phyloP scores from a whole-genome alignment of 2,888 invertebrate species.

The Venusia cambrica region DNA sequence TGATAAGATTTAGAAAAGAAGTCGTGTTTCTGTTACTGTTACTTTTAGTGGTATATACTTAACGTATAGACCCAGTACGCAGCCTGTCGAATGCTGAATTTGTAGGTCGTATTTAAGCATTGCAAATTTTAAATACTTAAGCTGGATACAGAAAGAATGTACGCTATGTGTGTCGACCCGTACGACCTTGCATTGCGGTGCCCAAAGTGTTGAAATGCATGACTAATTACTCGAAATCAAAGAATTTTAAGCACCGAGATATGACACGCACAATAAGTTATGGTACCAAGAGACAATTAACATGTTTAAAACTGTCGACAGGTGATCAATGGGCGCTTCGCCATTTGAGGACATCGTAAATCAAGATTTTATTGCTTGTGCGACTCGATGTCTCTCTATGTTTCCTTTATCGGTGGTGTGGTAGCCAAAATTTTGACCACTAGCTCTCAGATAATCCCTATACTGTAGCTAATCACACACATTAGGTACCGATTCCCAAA shows the following conservation, averaged over 20 bases:
- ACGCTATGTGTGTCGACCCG: slow-evolving; percentile 35
- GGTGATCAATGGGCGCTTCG: slow-evolving; percentile 12
- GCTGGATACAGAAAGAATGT: slow-evolving; percentile 34
- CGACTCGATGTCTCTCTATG: too few species aligned
- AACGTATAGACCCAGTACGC: slow-evolving; percentile 34
- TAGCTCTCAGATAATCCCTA: too few species aligned
- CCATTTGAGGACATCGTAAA: slow-evolving; percentile 11
- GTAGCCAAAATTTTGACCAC: too few species aligned
- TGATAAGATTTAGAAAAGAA: too few species aligned
- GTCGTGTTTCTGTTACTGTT: too few species aligned
- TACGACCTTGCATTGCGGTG: slow-evolving; percentile 36
- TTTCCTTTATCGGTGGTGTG: too few species aligned
- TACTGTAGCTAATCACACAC: too few species aligned
- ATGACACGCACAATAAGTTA: slow-evolving; percentile 26
- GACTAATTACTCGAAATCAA: slow-evolving; percentile 23
- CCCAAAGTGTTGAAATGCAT: slow-evolving; percentile 32
- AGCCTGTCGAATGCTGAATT: slow-evolving; percentile 47
- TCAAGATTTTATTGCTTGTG: slow-evolving; percentile 11
- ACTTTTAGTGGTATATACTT: slow-evolving; percentile 7
- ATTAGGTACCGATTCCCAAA: too few species aligned
- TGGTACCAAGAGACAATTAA: slow-evolving; percentile 17
- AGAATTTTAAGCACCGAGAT: slow-evolving; percentile 30
- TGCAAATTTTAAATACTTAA: slow-evolving; percentile 50
- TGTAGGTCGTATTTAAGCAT: slow-evolving; percentile 59
- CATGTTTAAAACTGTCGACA: slow-evolving; percentile 12